Base-by-base conservation (phyloP, 2,113 vertebrate species). In the Tychaedon coryphoeus region DNA sequence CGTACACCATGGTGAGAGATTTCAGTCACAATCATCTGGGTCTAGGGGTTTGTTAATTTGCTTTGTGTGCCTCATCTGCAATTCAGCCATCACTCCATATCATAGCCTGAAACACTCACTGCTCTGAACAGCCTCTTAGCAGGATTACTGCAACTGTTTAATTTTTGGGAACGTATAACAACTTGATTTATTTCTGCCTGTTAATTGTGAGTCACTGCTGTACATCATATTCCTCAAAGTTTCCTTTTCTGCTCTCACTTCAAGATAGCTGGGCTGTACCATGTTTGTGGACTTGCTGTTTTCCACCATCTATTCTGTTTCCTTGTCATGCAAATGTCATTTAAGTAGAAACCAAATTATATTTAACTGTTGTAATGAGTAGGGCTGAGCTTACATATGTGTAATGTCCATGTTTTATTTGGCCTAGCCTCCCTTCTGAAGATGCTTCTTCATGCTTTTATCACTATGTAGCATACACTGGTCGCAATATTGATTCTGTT, bases 401-500 rank as follows among this genome's bases (percentile, higher is more conserved):
- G 5, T 73, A 81, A 86, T 31, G 47, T 25, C 5, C 19, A 1
- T 66, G 71, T 79, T 87, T 87, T 57, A 23, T 48, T 82, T 51
- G 54, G n/a, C 62, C 18, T 23, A 60, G 29, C 60, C 56, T 79
- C 34, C 26, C 29, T 70, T 42, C 62, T 42, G 58, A 74, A 86
- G 75, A 34, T 50, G 71, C 38, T 90, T 77, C 66, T 86, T 26
- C 77, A 19, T 88, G 54, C 42, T 58, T 86, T 87, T 74, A 64
- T 85, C 24, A 10, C 42, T 47, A 3, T 58, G 33, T 57, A 61
- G 28, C 22, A 51, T 47, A 47, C 9, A 4, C 9, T 62, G 36
- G 43, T 74, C 38, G 75, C 33, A 90, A n/a, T 73, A 54, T 8
- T 82, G 29, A 33, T 72, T 86, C 66, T 75, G 12, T 50, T 67